phyloP scores from a whole-genome alignment of 2,797 vertebrate species.

The Morus bassanus region DNA sequence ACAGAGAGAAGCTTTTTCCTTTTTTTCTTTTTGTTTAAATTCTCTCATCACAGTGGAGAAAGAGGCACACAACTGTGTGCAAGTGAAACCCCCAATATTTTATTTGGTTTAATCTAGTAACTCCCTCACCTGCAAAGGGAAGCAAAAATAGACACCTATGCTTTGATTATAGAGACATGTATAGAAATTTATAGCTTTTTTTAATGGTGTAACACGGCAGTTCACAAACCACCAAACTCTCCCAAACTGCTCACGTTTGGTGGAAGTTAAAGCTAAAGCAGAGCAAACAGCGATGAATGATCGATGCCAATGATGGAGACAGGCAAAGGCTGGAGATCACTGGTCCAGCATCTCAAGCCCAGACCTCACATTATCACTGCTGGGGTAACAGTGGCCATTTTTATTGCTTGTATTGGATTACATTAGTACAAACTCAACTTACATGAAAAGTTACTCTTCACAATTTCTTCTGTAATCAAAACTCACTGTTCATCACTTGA shows the following conservation, averaged over 20 bases:
- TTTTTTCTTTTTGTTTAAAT: not conserved
- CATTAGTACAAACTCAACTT: not conserved
- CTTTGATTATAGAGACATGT: not conserved
- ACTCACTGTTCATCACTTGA: not conserved
- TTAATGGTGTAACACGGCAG: too few species aligned
- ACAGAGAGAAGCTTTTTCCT: not conserved
- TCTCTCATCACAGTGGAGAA: not conserved
- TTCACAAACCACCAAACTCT: not conserved
- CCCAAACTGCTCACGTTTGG: not conserved
- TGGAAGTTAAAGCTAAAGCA: not conserved
- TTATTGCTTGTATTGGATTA: not conserved
- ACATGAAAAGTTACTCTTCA: not conserved
- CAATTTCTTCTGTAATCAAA: not conserved
- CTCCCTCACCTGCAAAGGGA: not conserved
- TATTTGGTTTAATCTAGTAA: not conserved
- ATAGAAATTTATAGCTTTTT: not conserved
- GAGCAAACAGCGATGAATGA: not conserved
- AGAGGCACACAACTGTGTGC: rapidly evolving
- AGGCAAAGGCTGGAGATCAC: not conserved
- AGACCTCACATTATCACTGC: not conserved
- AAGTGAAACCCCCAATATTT: not conserved
- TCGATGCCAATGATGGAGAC: rapidly evolving
- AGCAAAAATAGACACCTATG: not conserved
- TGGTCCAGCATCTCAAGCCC: not conserved
- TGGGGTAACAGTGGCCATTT: rapidly evolving